A percentile compares a stretch with the other conserved stretches of the same genome.
These are phyloP conservation scores for Petromus typicus DNA, from an alignment of 2,113 vertebrate species.

Conservation along the genomic window DNA sequence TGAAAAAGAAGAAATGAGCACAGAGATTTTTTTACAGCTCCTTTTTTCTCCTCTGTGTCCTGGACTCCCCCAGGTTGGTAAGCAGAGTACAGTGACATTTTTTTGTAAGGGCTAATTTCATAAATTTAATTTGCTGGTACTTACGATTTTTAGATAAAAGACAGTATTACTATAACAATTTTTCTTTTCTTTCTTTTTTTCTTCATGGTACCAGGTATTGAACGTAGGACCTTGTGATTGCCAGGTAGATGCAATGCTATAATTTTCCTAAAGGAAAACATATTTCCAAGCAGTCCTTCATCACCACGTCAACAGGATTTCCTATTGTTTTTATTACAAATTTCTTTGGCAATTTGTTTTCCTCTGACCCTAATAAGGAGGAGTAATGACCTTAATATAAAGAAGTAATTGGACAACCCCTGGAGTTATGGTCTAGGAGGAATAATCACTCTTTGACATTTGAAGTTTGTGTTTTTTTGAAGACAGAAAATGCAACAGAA, in stretches of 20 bases:
- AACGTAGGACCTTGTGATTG: no score
- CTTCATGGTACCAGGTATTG: neutral
- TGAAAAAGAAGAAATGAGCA: neutral
- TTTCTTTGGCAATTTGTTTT: neutral
- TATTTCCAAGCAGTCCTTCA: neutral
- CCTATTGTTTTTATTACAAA: neutral
- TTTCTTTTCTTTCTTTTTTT: constrained; percentile 9
- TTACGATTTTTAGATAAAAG: neutral
- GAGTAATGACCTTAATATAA: no score
- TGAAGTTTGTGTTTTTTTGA: neutral
- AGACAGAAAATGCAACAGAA: neutral
- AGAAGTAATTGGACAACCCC: neutral
- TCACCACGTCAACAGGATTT: neutral
- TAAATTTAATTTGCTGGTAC: neutral
- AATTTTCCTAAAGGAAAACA: neutral
- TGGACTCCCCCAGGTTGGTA: neutral
- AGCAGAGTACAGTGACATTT: neutral
- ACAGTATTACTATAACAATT: no score
- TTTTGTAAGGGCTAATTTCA: neutral
- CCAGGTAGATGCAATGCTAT: neutral
- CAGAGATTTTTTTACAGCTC: neutral
- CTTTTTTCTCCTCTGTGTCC: neutral
- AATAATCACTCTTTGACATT: neutral
- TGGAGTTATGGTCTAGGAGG: neutral
- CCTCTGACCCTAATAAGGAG: neutral